Evolutionary conservation across 2,797 vertebrate species (phyloP).

Genomic region (Aplochiton taeniatus): DNA sequence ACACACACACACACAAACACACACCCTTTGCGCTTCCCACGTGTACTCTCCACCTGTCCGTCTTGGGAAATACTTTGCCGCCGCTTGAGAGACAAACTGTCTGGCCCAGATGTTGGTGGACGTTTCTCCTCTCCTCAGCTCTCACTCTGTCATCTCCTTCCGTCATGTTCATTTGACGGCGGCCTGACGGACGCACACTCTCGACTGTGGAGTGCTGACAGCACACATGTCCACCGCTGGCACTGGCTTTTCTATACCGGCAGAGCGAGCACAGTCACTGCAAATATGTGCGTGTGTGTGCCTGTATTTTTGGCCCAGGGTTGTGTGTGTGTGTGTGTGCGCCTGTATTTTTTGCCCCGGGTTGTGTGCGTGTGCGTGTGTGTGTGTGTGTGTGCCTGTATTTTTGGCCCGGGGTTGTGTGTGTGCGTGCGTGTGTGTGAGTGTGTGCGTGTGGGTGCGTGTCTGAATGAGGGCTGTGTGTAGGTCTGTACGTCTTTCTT

Average conservation of each 20-base stretch:
- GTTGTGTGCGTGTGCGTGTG: neutral
- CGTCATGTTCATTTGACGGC: slow-evolving; percentile 59
- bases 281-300: neutral
- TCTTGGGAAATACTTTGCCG: neutral
- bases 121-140: too few species aligned
- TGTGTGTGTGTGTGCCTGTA: neutral
- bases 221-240: slow-evolving; percentile 26
- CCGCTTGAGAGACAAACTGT: too few species aligned
- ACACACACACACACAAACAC: neutral
- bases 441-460: slow-evolving; percentile 32
- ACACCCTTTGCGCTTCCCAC: slow-evolving; percentile 7
- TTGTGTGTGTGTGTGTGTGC: neutral
- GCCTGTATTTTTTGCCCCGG: too few species aligned
- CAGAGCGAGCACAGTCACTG: too few species aligned
- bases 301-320: too few species aligned
- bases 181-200: slow-evolving; percentile 54
- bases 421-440: slow-evolving; percentile 12
- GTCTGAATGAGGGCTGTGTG: slow-evolving; percentile 2
- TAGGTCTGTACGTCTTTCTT: too few species aligned
- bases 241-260: slow-evolving; percentile 21
- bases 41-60: slow-evolving; percentile 19
- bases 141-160: slow-evolving; percentile 11
- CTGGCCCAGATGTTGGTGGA: too few species aligned
- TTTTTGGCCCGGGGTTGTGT: neutral
- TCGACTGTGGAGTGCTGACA: slow-evolving; percentile 48